These are phyloP conservation scores for Natator depressus DNA, from an alignment of 2,113 vertebrate species.

Conservation along the genomic window DNA sequence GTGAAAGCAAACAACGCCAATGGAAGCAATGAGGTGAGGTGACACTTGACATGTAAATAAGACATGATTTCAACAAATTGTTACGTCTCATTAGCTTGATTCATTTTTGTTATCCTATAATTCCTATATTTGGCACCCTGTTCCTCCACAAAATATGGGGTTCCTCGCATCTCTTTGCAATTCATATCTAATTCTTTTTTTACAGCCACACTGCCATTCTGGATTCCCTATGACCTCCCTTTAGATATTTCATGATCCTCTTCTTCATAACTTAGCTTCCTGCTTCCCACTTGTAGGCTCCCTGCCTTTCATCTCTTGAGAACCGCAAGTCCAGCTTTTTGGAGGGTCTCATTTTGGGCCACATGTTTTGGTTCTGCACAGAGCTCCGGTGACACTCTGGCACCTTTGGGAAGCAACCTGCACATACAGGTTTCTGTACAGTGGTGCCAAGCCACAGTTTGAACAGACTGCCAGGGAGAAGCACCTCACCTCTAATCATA, in stretches of 20 bases:
- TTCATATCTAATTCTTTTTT: neutral
- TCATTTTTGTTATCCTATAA: neutral
- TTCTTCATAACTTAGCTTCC: neutral
- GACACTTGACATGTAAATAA: neutral
- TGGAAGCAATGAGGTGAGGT: neutral
- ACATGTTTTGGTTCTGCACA: neutral
- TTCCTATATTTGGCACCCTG: neutral
- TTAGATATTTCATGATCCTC: neutral
- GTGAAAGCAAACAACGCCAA: neutral
- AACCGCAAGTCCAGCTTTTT: neutral
- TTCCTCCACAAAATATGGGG: neutral
- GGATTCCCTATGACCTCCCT: neutral
- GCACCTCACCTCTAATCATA: neutral
- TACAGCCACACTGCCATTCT: neutral
- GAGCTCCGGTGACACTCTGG: neutral
- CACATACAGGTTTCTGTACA: neutral
- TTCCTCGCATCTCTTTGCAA: neutral
- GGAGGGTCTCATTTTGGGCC: neutral
- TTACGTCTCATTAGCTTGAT: neutral
- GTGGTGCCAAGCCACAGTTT: neutral
- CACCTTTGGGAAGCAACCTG: neutral
- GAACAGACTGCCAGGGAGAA: neutral
- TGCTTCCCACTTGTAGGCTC: neutral
- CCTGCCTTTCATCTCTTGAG: neutral
- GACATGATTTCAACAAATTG: neutral